A percentile compares a stretch with the other conserved stretches of the same genome.
Evolutionary conservation across 2,888 invertebrate genomes (phyloP).

Genomic region (Alloscopus bannaensis): DNA sequence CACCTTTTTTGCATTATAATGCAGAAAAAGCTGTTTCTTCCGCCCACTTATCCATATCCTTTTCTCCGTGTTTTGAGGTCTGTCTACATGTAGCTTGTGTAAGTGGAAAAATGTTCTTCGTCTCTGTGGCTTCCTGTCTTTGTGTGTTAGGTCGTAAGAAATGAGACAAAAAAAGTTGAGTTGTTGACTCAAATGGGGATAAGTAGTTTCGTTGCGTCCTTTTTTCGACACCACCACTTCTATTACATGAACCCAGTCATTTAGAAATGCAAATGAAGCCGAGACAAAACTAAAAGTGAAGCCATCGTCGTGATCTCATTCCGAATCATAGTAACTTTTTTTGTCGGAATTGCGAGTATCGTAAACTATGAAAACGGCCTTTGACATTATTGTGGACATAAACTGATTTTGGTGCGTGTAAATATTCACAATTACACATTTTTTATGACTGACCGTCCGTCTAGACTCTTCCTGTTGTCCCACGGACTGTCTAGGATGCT

Average conservation of each 20-base stretch:
- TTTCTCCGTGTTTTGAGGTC: background rate
- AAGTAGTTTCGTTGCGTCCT: too few species aligned
- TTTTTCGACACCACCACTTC: too few species aligned
- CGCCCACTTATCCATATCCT: background rate
- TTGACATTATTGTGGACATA: too few species aligned
- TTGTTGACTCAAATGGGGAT: too few species aligned
- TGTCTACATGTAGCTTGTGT: slow-evolving; percentile 15
- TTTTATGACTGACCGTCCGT: too few species aligned
- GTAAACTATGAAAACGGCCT: too few species aligned
- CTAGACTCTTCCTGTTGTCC: too few species aligned
- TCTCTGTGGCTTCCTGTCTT: slow-evolving; percentile 44
- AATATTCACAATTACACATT: too few species aligned
- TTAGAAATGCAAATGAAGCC: background rate
- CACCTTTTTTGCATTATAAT: slow-evolving; percentile 44
- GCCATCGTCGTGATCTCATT: slow-evolving; percentile 42
- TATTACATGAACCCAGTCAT: too few species aligned
- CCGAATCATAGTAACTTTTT: slow-evolving; percentile 47
- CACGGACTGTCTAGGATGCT: too few species aligned
- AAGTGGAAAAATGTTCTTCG: slow-evolving; percentile 40
- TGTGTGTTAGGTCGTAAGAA: slow-evolving; percentile 36
- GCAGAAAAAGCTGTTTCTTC: slow-evolving; percentile 14
- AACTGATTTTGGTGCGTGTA: too few species aligned
- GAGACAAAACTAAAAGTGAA: slow-evolving; percentile 29
- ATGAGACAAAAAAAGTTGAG: background rate
- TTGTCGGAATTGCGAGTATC: too few species aligned